Evolutionary conservation across 1,140 invertebrate genomes (phyloP).

Genomic region (Apolygus lucorum): DNA sequence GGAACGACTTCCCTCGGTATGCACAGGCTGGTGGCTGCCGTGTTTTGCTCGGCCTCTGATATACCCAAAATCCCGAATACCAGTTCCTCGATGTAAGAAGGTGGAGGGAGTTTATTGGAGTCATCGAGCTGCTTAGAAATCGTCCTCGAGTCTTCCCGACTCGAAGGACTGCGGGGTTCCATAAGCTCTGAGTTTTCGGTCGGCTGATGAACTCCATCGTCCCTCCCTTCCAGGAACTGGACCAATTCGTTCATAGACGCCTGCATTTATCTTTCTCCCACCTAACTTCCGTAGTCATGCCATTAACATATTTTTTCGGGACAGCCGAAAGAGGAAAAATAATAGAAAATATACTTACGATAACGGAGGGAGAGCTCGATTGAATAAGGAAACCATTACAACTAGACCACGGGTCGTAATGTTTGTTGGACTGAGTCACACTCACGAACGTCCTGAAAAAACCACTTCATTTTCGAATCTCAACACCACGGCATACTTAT

Average conservation of each 20-base stretch:
- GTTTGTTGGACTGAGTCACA: background rate
- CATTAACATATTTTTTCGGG: background rate
- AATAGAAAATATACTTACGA: background rate
- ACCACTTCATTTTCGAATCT: too few relatives aligned
- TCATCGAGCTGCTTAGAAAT: too few relatives aligned
- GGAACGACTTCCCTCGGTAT: too few relatives aligned
- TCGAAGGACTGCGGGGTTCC: background rate
- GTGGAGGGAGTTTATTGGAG: too few relatives aligned
- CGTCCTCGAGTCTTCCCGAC: too few relatives aligned
- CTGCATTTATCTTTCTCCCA: background rate
- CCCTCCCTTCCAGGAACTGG: background rate
- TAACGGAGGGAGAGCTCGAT: background rate
- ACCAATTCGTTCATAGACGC: background rate
- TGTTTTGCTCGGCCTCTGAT: too few relatives aligned
- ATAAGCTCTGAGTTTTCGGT: background rate
- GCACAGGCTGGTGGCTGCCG: too few relatives aligned
- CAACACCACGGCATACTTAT: too few relatives aligned
- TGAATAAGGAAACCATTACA: background rate
- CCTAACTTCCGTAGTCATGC: background rate
- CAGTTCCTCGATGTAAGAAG: too few relatives aligned
- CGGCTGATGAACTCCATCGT: background rate
- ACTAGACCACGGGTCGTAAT: background rate
- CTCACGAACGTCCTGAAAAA: too few relatives aligned
- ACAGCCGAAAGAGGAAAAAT: background rate
- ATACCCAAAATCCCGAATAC: too few relatives aligned